These are phyloP conservation scores for Prionace glauca DNA, from an alignment of 2,797 vertebrate genomes.

Conservation along the genomic window DNA sequence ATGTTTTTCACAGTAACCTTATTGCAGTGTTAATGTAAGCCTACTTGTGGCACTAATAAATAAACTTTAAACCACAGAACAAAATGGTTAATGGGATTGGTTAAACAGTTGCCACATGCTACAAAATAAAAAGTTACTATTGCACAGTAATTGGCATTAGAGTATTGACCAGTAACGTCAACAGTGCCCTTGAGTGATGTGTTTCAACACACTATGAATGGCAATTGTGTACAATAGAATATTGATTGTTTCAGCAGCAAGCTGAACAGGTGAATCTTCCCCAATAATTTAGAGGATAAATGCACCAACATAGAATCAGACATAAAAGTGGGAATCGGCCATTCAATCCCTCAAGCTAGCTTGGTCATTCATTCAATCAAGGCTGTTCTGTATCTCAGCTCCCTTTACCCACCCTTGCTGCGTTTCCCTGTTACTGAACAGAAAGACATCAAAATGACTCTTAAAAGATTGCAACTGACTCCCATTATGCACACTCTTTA, in stretches of 20 bases:
- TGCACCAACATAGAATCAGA: neutral
- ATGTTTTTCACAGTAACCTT: no score
- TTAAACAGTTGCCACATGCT: neutral
- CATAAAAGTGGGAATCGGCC: neutral
- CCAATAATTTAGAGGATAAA: neutral
- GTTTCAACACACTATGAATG: neutral
- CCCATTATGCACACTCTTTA: neutral
- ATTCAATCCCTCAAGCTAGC: no score
- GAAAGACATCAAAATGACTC: neutral
- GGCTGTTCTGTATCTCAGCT: neutral
- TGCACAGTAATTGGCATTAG: neutral
- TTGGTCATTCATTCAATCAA: neutral
- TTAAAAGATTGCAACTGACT: neutral
- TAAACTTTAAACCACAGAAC: neutral
- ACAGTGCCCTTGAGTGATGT: neutral
- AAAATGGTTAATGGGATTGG: neutral
- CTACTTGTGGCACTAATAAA: no score
- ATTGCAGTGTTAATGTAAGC: no score
- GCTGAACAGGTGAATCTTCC: neutral
- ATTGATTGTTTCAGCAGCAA: neutral
- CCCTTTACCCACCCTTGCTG: neutral
- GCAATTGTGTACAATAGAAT: neutral
- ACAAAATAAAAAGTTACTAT: neutral
- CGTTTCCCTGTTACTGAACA: neutral
- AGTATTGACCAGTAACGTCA: neutral